Base-by-base conservation (phyloP, 2,888 invertebrate species). In the Xylophagus ater region DNA sequence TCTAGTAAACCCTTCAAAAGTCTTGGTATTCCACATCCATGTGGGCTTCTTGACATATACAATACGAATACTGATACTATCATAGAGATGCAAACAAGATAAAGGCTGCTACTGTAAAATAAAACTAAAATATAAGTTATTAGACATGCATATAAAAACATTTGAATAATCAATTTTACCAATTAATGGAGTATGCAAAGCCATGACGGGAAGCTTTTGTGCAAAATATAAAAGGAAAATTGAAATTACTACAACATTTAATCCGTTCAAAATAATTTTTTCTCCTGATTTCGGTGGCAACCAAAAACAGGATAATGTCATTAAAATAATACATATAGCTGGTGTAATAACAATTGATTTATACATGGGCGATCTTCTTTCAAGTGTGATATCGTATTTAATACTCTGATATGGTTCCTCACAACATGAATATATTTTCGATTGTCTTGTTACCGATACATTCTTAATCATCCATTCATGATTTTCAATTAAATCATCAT, bases 261-360 rank as follows among this genome's bases (percentile, higher is more conserved):
- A 65, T 6, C 73, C 73, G 47, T 73, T 75, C 13, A 78, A 55
- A 10, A 73, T 57, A 15, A 79, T 67, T 57, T 79, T 78, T 55
- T 78, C 78, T 12, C 74, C 75, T 48, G 76, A 71, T 49, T 74
- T 71, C 0, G 78, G 75, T 1, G 79, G 78, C 32, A 80, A 51
- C 74, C 76, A 76, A 56, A 80, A 81, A 2, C 67, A 66, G 12
- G 72, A 58, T 30, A 81, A 59, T 1, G 73, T 74, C 51, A 80
- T 53, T 12, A 76, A 53, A 4, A 77, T 69, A 37, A 79, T 70
- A 38, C 74, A 77, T 66, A 61, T 48, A 2, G 75, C 74, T 2
- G 79, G 79, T n/a, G 74, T 71, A 30, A 77, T 66, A 29, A 78
- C 69, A 12, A 77, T 60, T 3, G 73, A 71, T 35, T 67, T 70